Percentiles rank a stretch among this genome's conserved stretches.
Conservation (phyloP, 2,888 invertebrate genomes). For the Polyploca ridens region DNA sequence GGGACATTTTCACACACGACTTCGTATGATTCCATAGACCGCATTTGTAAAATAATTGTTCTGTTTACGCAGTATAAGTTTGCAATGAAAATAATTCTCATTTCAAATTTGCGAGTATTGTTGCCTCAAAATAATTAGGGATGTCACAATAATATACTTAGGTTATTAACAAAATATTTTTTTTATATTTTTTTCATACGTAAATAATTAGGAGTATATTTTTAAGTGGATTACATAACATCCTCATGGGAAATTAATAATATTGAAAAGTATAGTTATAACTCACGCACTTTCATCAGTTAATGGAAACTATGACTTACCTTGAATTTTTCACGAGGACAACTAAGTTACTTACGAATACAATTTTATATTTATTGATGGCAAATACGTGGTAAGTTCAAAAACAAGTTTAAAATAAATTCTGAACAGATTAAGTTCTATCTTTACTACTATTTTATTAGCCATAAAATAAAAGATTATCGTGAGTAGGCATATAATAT, state of each 20-base stretch:
- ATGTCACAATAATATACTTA: not conserved
- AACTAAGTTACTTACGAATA: too few species aligned
- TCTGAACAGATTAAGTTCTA: too few species aligned
- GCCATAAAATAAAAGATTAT: too few species aligned
- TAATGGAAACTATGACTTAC: not conserved
- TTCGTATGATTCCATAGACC: not conserved
- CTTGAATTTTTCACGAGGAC: not conserved
- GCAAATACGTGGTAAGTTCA: too few species aligned
- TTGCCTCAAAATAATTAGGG: not conserved
- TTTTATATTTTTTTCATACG: too few species aligned
- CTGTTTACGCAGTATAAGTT: not conserved
- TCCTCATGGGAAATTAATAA: not conserved
- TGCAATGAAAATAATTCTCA: not conserved
- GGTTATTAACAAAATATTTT: not conserved
- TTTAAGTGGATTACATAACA: not conserved
- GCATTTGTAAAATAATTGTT: not conserved
- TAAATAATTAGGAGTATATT: not conserved
- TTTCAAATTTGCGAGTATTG: not conserved
- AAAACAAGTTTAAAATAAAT: too few species aligned
- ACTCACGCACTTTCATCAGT: constrained; percentile 1
- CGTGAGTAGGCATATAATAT: too few species aligned
- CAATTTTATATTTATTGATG: not conserved
- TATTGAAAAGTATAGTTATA: not conserved
- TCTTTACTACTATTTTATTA: not conserved
- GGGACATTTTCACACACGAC: too few species aligned